Base-by-base conservation (phyloP, 2,113 vertebrate genomes). In the Lamprologus callipterus region DNA sequence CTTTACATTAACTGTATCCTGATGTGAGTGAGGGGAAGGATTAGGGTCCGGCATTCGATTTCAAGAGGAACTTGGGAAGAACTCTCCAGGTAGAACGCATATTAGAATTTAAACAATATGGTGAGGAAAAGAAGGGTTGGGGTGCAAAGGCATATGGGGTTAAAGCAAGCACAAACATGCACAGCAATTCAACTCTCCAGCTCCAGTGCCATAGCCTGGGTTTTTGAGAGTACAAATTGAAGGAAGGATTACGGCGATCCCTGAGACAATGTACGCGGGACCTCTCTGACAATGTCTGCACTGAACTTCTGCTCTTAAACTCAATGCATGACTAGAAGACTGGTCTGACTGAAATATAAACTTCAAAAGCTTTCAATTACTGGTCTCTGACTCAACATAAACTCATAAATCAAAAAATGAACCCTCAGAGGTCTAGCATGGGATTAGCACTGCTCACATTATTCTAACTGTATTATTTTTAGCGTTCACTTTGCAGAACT, bases 71-170 rank as follows among this genome's bases (percentile, higher is more conserved):
- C 93, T 68, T 80, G 88, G 91, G 84, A 92, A 78, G 87, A 96
- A 94, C 93, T 95, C 92, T 95, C 91, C 92, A 95, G 95, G 93
- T 96, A 93, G 86, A 53, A 80, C 35, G 11, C 82, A 81, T 87
- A 90, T 94, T 92, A 83, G 89, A 95, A 96, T 96, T 96, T 93
- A 93, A 96, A 96, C 95, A 96, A 92, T 92, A 95, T 95, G 94
- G 91, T 55, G 84, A 86, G 88, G 87, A 55, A 85, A 88, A 80
- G 80, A 81, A 63, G 81, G 89, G 83, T 83, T 85, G 79, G 87
- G 84, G 93, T 88, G 93, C 75, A 87, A 78, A 89, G 91, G 89
- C 89, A 91, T 78, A 93, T 63, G 79, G 94, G 94, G 93, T 94
- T 94, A 95, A 90, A 92, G 88, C 95, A 94, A 92, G 95, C 92